Percentiles rank a stretch among this genome's conserved stretches.
Evolutionary conservation across 2,888 invertebrate genomes (phyloP).

Genomic region (Agriopis marginaria): DNA sequence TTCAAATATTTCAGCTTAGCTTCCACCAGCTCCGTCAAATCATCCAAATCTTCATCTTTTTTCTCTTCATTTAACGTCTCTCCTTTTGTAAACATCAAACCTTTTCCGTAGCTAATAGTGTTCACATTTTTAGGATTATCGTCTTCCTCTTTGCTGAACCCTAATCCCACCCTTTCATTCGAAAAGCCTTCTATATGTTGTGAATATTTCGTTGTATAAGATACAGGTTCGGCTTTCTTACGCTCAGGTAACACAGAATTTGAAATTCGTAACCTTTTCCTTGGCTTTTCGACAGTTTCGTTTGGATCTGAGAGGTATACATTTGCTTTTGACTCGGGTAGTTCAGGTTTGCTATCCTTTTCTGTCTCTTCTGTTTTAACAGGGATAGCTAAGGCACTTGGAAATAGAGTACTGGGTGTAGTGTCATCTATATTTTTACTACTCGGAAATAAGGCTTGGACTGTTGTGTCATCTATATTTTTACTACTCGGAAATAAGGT

Average conservation of each 20-base stretch:
- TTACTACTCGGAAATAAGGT: conserved; percentile 31
- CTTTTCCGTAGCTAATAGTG: conserved; percentile 75
- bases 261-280: conserved; percentile 78
- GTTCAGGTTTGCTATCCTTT: conserved; percentile 51
- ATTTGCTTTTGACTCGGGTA: conserved; percentile 70
- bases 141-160: conserved; percentile 69
- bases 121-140: conserved; percentile 64
- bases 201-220: conserved; percentile 81
- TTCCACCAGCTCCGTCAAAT: conserved; percentile 73
- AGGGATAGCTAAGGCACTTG: conserved; percentile 59
- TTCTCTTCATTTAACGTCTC: conserved; percentile 79
- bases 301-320: conserved; percentile 67
- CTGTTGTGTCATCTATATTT: conserved; percentile 34
- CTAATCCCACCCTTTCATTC: conserved; percentile 80
- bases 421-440: conserved; percentile 33
- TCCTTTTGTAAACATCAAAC: conserved; percentile 82
- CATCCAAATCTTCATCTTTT: conserved; percentile 71
- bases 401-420: conserved; percentile 54
- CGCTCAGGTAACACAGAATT: conserved; percentile 74
- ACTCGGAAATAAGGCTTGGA: conserved; percentile 28
- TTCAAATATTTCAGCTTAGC: conserved; percentile 84
- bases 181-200: conserved; percentile 78
- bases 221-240: conserved; percentile 63
- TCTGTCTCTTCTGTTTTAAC: conserved; percentile 56
- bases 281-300: conserved; percentile 62